These are phyloP conservation scores for Epinotia nisella DNA, from an alignment of 2,888 invertebrate genomes.

Conservation along the genomic window DNA sequence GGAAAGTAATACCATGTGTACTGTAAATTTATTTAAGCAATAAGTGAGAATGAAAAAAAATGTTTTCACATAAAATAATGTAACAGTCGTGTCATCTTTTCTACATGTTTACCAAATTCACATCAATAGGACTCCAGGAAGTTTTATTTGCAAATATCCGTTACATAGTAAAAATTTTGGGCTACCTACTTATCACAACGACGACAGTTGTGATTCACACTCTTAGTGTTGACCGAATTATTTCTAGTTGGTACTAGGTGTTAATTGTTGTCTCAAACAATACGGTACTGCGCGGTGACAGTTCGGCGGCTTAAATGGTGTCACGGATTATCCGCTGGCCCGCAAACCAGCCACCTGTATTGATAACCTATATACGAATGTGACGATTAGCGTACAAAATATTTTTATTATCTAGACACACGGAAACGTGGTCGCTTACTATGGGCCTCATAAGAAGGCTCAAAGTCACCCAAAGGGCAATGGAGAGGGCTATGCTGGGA, in stretches of 20 bases:
- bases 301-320: conserved; percentile 11
- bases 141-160: background rate
- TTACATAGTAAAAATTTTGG: background rate
- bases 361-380: conserved; percentile 9
- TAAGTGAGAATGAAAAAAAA: no score
- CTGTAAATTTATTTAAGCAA: no score
- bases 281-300: conserved; percentile 5
- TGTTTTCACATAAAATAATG: no score
- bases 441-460: no score
- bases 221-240: no score
- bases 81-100: background rate
- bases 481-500: no score
- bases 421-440: no score
- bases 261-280: conserved; percentile 17
- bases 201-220: no score
- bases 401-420: no score
- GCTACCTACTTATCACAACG: no score
- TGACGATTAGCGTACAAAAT: background rate
- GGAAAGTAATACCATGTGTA: no score
- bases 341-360: background rate
- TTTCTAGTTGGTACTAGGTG: background rate
- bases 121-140: background rate
- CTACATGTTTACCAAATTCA: background rate
- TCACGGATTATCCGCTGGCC: conserved; percentile 19
- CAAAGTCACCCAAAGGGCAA: no score